Conservation (phyloP, 2,797 vertebrate species). For the Pipistrellus pygmaeus region DNA sequence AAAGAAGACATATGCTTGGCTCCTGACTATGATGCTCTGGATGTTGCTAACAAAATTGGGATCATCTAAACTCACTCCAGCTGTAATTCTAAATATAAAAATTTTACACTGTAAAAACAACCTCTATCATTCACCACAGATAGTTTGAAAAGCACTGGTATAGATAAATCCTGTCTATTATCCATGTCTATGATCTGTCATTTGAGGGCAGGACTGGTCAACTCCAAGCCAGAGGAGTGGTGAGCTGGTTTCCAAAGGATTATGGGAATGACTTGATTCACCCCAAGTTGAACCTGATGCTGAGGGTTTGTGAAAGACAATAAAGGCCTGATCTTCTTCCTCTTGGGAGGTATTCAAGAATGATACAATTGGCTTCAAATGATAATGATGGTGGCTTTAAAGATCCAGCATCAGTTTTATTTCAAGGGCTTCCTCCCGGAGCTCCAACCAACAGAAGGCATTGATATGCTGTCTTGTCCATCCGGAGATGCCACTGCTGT, state of each 20-base stretch:
- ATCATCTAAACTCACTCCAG: not conserved
- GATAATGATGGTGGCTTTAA: not conserved
- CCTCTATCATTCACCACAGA: not conserved
- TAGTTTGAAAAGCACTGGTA: slow-evolving; percentile 26
- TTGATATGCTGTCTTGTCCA: not conserved
- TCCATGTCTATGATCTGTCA: not conserved
- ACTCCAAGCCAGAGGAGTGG: not conserved
- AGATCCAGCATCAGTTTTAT: slow-evolving; percentile 11
- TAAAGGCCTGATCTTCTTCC: not conserved
- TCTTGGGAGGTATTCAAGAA: slow-evolving; percentile 23
- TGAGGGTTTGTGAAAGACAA: slow-evolving; percentile 29
- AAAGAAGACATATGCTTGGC: not conserved
- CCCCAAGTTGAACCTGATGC: not conserved
- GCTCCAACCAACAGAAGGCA: not conserved
- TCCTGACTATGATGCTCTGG: not conserved
- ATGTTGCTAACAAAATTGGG: not conserved
- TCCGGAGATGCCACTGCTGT: not conserved
- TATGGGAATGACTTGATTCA: not conserved
- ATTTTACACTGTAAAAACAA: not conserved
- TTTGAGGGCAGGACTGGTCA: not conserved
- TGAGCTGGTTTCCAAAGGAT: not conserved
- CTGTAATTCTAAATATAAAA: not conserved
- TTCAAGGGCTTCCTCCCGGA: not conserved
- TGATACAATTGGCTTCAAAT: not conserved
- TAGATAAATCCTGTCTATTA: not conserved